These are phyloP conservation scores for Muschampia plurimacula DNA, from an alignment of 2,888 invertebrate genomes.

Conservation along the genomic window DNA sequence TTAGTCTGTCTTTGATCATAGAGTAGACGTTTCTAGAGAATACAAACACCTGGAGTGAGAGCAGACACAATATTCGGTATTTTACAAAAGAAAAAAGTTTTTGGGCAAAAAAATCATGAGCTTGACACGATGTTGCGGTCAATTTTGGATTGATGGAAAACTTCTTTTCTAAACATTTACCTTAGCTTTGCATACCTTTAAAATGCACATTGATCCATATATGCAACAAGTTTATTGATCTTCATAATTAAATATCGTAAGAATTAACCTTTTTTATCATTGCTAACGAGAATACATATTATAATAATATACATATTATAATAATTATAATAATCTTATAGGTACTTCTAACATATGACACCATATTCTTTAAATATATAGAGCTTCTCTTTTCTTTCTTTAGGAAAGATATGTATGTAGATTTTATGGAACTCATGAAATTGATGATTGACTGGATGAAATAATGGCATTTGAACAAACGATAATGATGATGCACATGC, in stretches of 20 bases:
- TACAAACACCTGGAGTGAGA: constrained; percentile 92
- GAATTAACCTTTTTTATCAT: too few relatives aligned
- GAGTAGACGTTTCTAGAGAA: constrained; percentile 93
- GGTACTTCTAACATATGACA: too few relatives aligned
- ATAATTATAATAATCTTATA: too few relatives aligned
- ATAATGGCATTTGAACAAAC: not conserved
- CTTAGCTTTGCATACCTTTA: not conserved
- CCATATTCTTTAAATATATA: too few relatives aligned
- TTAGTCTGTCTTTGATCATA: constrained; percentile 93
- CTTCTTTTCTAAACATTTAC: constrained; percentile 51
- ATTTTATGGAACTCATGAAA: not conserved
- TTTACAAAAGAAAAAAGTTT: constrained; percentile 32
- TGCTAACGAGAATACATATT: too few relatives aligned
- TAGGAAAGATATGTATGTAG: not conserved
- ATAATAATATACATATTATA: too few relatives aligned
- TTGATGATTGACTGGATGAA: not conserved
- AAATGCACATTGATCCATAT: not conserved
- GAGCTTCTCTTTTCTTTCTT: not conserved
- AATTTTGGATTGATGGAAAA: constrained; percentile 49
- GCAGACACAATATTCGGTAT: constrained; percentile 70
- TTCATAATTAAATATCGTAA: too few relatives aligned
- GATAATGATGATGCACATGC: constrained; percentile 1
- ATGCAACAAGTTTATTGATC: too few relatives aligned
- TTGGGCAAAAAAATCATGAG: constrained; percentile 37
- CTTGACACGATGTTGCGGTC: constrained; percentile 16